phyloP scores from a whole-genome alignment of 2,113 vertebrate species.

The Microtus montanus region DNA sequence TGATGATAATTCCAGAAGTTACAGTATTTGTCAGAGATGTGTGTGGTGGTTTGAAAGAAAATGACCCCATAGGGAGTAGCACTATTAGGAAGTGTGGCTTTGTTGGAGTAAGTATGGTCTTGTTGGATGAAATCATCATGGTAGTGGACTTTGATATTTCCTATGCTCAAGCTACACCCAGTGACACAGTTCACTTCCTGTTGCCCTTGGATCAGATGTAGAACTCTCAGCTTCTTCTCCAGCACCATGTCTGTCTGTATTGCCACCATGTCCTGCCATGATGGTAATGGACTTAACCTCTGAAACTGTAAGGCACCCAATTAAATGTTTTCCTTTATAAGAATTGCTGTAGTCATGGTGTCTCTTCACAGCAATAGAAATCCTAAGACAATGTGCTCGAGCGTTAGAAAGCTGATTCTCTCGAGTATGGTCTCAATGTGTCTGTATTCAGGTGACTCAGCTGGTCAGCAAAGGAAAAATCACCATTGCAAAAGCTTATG shows the following conservation, averaged over 20 bases:
- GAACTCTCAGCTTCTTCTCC: background rate
- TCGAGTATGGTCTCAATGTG: background rate
- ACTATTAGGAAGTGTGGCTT: background rate
- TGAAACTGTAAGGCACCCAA: background rate
- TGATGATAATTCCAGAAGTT: background rate
- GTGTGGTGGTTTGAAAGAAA: background rate
- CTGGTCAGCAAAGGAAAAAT: conserved; percentile 10
- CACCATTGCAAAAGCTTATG: background rate
- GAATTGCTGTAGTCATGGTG: background rate
- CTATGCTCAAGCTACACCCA: background rate
- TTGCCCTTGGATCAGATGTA: background rate
- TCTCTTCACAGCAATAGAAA: background rate
- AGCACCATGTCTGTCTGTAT: background rate
- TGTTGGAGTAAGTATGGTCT: background rate
- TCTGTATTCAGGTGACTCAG: background rate
- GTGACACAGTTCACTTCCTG: background rate
- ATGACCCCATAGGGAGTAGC: background rate
- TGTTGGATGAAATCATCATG: background rate
- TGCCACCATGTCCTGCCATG: background rate
- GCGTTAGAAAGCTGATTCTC: conserved; percentile 37
- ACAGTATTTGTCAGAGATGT: background rate
- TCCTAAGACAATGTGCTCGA: background rate
- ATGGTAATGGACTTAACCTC: background rate
- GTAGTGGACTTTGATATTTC: background rate
- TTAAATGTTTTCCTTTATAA: background rate